A percentile compares a stretch with the other conserved stretches of the same genome.
phyloP scores from a whole-genome alignment of 2,797 vertebrate species.

The Rousettus madagascariensis region DNA sequence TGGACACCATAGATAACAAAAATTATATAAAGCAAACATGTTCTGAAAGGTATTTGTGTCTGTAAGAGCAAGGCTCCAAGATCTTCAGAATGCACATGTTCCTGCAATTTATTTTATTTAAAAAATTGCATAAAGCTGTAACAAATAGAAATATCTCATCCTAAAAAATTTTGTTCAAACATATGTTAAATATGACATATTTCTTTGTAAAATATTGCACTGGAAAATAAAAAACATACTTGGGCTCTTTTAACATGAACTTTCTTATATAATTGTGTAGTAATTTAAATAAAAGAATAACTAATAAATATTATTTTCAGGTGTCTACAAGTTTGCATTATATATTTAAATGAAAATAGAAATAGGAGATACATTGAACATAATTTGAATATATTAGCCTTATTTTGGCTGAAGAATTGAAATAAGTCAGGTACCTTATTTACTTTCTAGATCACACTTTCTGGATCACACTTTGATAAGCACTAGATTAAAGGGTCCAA shows the following conservation, averaged over 20 bases:
- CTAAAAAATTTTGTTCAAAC: background rate
- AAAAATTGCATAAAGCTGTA: background rate
- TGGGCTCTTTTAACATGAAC: background rate
- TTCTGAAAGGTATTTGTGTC: background rate
- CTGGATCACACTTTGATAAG: background rate
- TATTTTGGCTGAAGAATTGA: background rate
- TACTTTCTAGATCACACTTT: background rate
- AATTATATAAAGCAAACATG: background rate
- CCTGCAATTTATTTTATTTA: background rate
- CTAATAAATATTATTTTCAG: background rate
- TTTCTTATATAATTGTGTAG: background rate
- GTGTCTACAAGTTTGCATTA: background rate
- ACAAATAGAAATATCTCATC: background rate
- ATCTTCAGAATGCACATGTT: background rate
- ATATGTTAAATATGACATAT: background rate
- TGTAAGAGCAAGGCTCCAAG: background rate
- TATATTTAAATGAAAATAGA: background rate
- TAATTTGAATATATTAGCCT: background rate
- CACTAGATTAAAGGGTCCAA: background rate
- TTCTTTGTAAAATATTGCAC: background rate
- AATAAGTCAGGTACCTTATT: background rate
- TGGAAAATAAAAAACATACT: background rate
- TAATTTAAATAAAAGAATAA: background rate
- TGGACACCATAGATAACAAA: background rate
- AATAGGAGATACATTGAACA: background rate